A percentile compares a stretch with the other conserved stretches of the same genome.
phyloP scores from a whole-genome alignment of 2,797 vertebrate genomes.

The Danionella dracula region DNA sequence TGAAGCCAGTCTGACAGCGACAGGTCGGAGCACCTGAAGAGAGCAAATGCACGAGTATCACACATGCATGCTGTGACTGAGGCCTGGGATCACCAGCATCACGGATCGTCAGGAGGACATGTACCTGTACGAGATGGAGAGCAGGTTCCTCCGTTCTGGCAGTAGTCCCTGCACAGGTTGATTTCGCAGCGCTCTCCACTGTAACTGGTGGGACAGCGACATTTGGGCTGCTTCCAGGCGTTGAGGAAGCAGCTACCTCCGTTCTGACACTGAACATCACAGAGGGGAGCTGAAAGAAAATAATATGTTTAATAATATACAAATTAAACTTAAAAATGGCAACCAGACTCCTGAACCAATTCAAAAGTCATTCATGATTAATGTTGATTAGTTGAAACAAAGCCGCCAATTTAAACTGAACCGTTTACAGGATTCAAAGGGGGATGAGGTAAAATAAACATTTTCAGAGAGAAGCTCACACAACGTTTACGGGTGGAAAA shows the following conservation, averaged over 20 bases:
- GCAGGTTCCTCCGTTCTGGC: conserved; percentile 90
- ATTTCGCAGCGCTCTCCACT: conserved; percentile 84
- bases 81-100: too few relatives aligned
- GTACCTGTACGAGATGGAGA: conserved; percentile 86
- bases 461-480: too few relatives aligned
- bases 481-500: too few relatives aligned
- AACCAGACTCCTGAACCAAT: too few relatives aligned
- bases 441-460: too few relatives aligned
- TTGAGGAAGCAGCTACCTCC: conserved; percentile 94
- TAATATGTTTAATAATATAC: background rate
- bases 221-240: conserved; percentile 85
- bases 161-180: conserved; percentile 89
- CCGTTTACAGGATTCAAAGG: too few relatives aligned
- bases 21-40: conserved; percentile 84
- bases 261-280: conserved; percentile 81
- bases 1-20: conserved; percentile 89
- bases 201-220: conserved; percentile 90
- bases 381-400: too few relatives aligned
- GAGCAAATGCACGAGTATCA: background rate
- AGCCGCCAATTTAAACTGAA: too few relatives aligned
- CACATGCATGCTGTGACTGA: background rate
- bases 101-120: too few relatives aligned
- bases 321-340: too few relatives aligned
- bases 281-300: conserved; percentile 39
- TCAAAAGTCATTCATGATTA: too few relatives aligned